phyloP scores from a whole-genome alignment of 2,113 vertebrate genomes.

The Chloropsis hardwickii region DNA sequence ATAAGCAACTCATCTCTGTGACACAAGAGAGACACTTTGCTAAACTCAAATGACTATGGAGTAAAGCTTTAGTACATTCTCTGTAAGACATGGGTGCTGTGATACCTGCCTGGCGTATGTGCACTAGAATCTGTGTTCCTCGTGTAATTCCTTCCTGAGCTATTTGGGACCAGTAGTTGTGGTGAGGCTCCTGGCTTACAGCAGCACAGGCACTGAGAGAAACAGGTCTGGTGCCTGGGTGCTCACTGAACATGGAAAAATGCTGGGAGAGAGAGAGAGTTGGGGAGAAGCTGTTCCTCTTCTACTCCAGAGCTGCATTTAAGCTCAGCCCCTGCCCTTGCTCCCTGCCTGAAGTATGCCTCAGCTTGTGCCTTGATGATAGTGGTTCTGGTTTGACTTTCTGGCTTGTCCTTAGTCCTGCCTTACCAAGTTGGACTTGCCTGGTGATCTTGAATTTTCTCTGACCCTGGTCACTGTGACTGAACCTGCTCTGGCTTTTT shows the following conservation, averaged over 20 bases:
- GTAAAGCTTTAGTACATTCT: background rate
- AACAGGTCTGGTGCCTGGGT: background rate
- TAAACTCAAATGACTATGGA: background rate
- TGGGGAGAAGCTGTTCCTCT: background rate
- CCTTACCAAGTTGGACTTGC: background rate
- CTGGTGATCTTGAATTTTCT: background rate
- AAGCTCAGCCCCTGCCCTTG: background rate
- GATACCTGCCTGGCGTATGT: background rate
- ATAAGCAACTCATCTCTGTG: conserved; percentile 8
- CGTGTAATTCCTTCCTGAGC: background rate
- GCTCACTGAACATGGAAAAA: background rate
- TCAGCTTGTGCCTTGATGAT: background rate
- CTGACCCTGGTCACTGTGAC: background rate
- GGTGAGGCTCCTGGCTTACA: background rate
- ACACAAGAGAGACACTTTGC: background rate
- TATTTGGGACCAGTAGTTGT: background rate
- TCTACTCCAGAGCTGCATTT: background rate
- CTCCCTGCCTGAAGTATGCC: background rate
- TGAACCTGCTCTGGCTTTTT: background rate
- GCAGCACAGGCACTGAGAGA: background rate
- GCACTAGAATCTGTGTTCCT: background rate
- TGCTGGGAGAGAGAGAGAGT: background rate
- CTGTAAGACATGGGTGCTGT: rapidly evolving
- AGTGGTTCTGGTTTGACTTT: background rate
- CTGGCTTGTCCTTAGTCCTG: background rate